Percentiles rank a stretch among this genome's conserved stretches.
Evolutionary conservation across 2,888 invertebrate genomes (phyloP).

Genomic region (Drosophila subquinaria): DNA sequence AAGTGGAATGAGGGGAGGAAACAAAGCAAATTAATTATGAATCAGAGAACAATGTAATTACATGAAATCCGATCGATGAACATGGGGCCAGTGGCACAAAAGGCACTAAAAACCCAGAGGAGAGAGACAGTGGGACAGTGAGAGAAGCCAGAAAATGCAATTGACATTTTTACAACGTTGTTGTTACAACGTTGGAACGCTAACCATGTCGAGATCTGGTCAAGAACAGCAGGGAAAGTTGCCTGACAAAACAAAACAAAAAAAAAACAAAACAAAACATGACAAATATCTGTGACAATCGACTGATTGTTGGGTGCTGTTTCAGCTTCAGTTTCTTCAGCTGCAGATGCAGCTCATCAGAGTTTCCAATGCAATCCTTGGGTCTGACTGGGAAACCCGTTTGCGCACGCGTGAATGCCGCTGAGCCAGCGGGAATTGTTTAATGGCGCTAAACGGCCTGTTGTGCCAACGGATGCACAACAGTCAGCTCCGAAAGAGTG

Average conservation of each 20-base stretch:
- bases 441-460: slow-evolving; percentile 79
- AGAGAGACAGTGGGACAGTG: slow-evolving; percentile 15
- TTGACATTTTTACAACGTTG: slow-evolving; percentile 82
- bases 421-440: slow-evolving; percentile 81
- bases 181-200: slow-evolving; percentile 57
- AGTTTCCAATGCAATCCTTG: neutral
- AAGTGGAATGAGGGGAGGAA: slow-evolving; percentile 14
- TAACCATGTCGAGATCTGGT: slow-evolving; percentile 53
- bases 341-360: slow-evolving; percentile 3
- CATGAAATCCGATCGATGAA: slow-evolving; percentile 83
- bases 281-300: slow-evolving; percentile 82
- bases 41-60: slow-evolving; percentile 84
- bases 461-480: slow-evolving; percentile 64
- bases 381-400: slow-evolving; percentile 49
- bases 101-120: slow-evolving; percentile 40
- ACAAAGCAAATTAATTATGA: slow-evolving; percentile 79
- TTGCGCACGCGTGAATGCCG: slow-evolving; percentile 81
- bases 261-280: slow-evolving; percentile 64
- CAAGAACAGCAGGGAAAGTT: slow-evolving; percentile 78
- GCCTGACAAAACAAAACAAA: slow-evolving; percentile 14
- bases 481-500: slow-evolving; percentile 23
- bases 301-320: slow-evolving; percentile 72
- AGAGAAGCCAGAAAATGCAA: slow-evolving; percentile 65
- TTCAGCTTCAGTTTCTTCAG: slow-evolving; percentile 14
- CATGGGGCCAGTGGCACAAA: slow-evolving; percentile 64